These are phyloP conservation scores for Heliconius charithonia DNA, from an alignment of 2,888 invertebrate genomes.

Conservation along the genomic window DNA sequence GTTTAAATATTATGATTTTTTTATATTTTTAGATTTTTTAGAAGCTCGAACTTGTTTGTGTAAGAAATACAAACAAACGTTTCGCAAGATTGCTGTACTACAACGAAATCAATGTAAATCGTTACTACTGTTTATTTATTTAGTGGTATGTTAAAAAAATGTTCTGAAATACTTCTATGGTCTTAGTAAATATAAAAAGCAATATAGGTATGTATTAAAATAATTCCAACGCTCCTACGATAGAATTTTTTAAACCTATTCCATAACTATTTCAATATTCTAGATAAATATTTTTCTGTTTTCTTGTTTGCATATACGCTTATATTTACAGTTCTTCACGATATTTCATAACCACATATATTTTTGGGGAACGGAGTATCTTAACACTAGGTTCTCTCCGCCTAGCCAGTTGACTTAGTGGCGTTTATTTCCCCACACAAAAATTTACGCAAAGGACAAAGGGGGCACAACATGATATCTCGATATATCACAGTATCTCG, in stretches of 20 bases:
- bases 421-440: not conserved
- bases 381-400: too few relatives aligned
- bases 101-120: not conserved
- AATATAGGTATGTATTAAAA: not conserved
- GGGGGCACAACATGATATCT: slow-evolving; percentile 48
- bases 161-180: not conserved
- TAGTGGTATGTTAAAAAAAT: not conserved
- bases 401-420: too few relatives aligned
- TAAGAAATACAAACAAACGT: too few relatives aligned
- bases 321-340: not conserved
- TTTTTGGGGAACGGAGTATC: not conserved
- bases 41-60: too few relatives aligned
- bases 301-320: too few relatives aligned
- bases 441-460: slow-evolving; percentile 49
- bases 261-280: not conserved
- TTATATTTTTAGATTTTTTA: too few relatives aligned
- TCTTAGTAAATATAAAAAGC: not conserved
- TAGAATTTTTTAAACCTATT: not conserved
- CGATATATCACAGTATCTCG: slow-evolving; percentile 60
- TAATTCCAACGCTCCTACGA: not conserved
- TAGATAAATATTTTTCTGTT: not conserved
- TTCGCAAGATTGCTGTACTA: not conserved
- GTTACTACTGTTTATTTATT: not conserved
- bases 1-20: not conserved
- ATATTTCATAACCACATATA: not conserved